Evolutionary conservation across 2,797 vertebrate species (phyloP).

Genomic region (Craterocephalus amniculus): DNA sequence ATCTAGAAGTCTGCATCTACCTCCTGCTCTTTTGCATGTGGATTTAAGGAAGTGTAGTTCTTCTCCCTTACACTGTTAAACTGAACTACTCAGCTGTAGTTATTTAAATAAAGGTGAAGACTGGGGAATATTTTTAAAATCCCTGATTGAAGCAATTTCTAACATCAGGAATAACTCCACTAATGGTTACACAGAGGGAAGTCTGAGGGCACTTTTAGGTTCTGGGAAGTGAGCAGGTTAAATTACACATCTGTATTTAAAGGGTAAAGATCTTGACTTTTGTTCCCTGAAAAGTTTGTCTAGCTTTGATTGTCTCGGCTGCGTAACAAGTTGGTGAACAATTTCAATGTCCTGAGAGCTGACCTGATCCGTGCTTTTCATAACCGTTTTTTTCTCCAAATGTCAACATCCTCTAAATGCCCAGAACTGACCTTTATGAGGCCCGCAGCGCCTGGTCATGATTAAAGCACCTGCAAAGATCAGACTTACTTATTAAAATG

Average conservation of each 20-base stretch:
- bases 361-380: conserved; percentile 7
- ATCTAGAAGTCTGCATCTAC: too few species aligned
- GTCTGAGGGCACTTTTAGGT: neutral
- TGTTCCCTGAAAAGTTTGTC: neutral
- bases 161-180: neutral
- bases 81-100: too few species aligned
- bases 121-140: too few species aligned
- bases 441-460: neutral
- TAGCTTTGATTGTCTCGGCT: neutral
- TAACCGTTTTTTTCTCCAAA: conserved; percentile 17
- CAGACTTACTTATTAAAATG: conserved; percentile 6
- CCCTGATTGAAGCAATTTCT: neutral
- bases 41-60: too few species aligned
- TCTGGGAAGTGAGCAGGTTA: neutral
- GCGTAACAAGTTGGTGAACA: neutral
- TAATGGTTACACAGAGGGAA: neutral
- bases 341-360: neutral
- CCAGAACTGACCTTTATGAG: conserved; percentile 19
- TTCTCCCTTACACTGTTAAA: too few species aligned
- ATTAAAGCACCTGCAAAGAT: conserved; percentile 27
- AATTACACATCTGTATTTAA: neutral
- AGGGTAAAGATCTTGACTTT: neutral
- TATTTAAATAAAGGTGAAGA: too few species aligned
- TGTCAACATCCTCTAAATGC: conserved; percentile 6
- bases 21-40: too few species aligned